Base-by-base conservation (phyloP, 1,140 invertebrate genomes). In the Idris sp. region DNA sequence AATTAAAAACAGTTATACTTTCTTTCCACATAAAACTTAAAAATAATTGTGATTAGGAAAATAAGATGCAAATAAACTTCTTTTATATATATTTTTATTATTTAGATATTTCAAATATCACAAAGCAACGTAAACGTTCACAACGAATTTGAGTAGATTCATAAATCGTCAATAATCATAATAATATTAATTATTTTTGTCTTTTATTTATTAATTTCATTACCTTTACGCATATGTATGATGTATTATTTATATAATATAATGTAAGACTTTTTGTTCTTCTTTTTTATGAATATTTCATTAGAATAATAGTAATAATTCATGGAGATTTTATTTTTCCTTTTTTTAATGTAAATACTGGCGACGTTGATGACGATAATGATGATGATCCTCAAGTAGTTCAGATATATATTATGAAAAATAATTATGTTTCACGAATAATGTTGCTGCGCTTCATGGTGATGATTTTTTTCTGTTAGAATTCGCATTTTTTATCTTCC, bases 121-220 rank as follows among this genome's bases (percentile, higher is more conserved):
- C 59, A 72, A 72, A 64, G 68, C 68, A 72, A 72, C 35, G 36
- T 44, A 51, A 73, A 64, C 28, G 30, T 59, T 65, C 58, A 64
- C 53, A 73, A 64, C 18, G 44, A 59, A 73, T 72, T 58, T 54
- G 56, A 64, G 68, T 62, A 64, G 15, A 8, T 58, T 58, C 33
- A 44, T 48, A 71, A 72, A 62, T 64, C 51, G 58, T 6, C 58
- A 56, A n/a, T 51, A 56, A 64, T 68, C 8, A 48, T 61, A 49
- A 71, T 61, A 71, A 72, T 64, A 64, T 56, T 72, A 72, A 72
- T 72, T 72, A 72, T 58, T 51, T 64, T 72, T 71, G 49, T 48
- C 30, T 72, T 62, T 33, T 56, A n/a, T 54, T 62, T 72, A 49
- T 46, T 10, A 51, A 31, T 33, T 43, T 58, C 48, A 56, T 25